phyloP scores from a whole-genome alignment of 1,140 invertebrate genomes.

The Drosophila melanogaster region Release_6_plus_ISO1_MT NT_033779.5:5193001-5193500 shows the following conservation, averaged over 20 bases:
- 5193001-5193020: constrained; percentile 85
- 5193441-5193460: constrained; percentile 89
- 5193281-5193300: constrained; percentile 84
- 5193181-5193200: constrained; percentile 94
- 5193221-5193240: constrained; percentile 86
- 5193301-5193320: constrained; percentile 84
- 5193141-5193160: constrained; percentile 89
- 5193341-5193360: constrained; percentile 85
- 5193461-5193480: constrained; percentile 57
- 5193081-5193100: constrained; percentile 86
- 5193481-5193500: constrained; percentile 51
- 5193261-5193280: constrained; percentile 84
- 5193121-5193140: constrained; percentile 87
- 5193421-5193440: constrained; percentile 87
- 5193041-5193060: constrained; percentile 86
- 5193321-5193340: constrained; percentile 85
- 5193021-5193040: constrained; percentile 87
- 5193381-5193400: constrained; percentile 87
- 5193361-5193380: constrained; percentile 86
- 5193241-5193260: constrained; percentile 86
- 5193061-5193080: constrained; percentile 86
- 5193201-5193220: constrained; percentile 88
- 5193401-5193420: constrained; percentile 87
- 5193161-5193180: constrained; percentile 91
- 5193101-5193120: constrained; percentile 87